Evolutionary conservation across 64 coral and sea anemone species (phyloP), one percentile per base, ranked within the genome.

Genomic region (Actinia equina): DNA sequence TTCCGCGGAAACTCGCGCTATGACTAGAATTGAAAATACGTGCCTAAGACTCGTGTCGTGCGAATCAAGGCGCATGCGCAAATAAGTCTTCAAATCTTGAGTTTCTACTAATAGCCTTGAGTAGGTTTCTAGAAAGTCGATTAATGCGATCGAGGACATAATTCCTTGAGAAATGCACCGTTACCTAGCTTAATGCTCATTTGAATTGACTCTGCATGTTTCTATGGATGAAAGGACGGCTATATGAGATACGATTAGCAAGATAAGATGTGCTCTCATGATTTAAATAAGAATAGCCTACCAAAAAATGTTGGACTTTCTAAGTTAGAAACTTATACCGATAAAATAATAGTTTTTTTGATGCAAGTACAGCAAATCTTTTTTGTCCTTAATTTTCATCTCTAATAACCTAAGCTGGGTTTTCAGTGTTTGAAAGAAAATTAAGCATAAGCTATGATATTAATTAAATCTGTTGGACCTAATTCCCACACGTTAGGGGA

Each of bases 221-320:
- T 74, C 41, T 37, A 74, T 74, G n/a, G 41, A 74, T 37, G 25
- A 4, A 74, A 14, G 69, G 3, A 74, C 7, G 2, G 41, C 5
- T 14, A 37, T 2, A 74, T 8, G 22, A 65, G 62, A 65, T 65
- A 65, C 62, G 69, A 74, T 74, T 30, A 41, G n/a, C 12, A 30
- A 74, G 26, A 74, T 74, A 74, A 74, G 12, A 74, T 37, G 26
- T 74, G 37, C 27, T 37, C 41, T 14, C 45, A 49, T n/a, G 6
- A 2, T 9, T 23, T 67, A n/a, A 67, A 67, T n/a, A 20, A n/a
- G 22, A 67, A 67, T 5, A 67, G 63, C 2, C 45, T n/a, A n/a
- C n/a, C n/a, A n/a, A 67, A 67, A 74, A 37, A 30, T 74, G 69
- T 74, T 74, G 69, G 69, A 74, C 69, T 74, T 26, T 30, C 23